Evolutionary conservation across 2,113 vertebrate genomes (phyloP).

Genomic region (Platichthys flesus): DNA sequence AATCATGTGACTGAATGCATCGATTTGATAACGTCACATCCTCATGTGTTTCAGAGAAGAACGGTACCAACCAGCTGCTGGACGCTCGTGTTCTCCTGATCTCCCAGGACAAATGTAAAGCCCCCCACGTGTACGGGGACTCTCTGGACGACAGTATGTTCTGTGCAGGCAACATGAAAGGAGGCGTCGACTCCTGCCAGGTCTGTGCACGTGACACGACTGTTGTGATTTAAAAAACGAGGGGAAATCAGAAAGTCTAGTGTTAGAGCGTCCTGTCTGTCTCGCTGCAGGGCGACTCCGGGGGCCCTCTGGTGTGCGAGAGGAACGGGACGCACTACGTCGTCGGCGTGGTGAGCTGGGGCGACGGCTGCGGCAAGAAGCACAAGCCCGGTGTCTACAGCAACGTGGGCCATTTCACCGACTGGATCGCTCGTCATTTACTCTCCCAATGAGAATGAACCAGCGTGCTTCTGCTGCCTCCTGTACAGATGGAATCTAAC

Average conservation of each 20-base stretch:
- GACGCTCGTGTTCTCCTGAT: constrained; percentile 87
- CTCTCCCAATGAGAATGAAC: not conserved
- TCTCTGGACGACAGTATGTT: constrained; percentile 86
- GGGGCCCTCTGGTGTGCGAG: constrained; percentile 88
- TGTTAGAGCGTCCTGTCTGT: not conserved
- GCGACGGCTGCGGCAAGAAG: constrained; percentile 83
- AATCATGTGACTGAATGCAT: too few relatives aligned
- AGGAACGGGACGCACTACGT: constrained; percentile 78
- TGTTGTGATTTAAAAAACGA: not conserved
- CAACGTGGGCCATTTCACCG: constrained; percentile 81
- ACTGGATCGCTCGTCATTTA: constrained; percentile 80
- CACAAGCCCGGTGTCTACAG: constrained; percentile 90
- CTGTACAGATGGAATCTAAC: too few relatives aligned
- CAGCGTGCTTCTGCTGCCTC: too few relatives aligned
- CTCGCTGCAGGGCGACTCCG: constrained; percentile 88
- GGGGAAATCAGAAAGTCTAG: not conserved
- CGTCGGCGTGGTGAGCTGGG: constrained; percentile 91
- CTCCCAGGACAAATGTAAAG: constrained; percentile 79
- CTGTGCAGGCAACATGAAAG: constrained; percentile 87
- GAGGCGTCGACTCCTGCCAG: constrained; percentile 86
- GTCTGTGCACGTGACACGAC: constrained; percentile 61
- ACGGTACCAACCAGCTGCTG: constrained; percentile 78
- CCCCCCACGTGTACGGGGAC: constrained; percentile 67
- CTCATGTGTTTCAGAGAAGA: constrained; percentile 17
- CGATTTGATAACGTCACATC: too few relatives aligned